Evolutionary conservation across 2,113 vertebrate species (phyloP).

Genomic region (Periophthalmus modestus): DNA sequence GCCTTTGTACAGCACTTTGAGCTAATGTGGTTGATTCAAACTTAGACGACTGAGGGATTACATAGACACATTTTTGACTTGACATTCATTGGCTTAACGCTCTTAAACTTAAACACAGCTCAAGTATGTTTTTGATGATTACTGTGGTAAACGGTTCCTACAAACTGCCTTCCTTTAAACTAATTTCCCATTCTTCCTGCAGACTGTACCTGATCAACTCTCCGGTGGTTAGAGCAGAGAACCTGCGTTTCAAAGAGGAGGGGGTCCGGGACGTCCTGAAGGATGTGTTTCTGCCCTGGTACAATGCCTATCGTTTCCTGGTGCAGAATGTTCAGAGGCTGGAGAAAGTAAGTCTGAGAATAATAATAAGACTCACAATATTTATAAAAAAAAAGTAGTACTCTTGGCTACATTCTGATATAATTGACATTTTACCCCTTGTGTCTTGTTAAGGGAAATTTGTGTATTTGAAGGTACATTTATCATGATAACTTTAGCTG

Average conservation of each 20-base stretch:
- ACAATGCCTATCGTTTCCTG: conserved; percentile 96
- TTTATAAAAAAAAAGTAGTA: not conserved
- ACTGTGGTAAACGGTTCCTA: too few relatives aligned
- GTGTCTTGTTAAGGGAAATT: too few relatives aligned
- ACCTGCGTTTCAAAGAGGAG: conserved; percentile 96
- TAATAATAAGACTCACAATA: not conserved
- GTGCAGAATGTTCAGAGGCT: conserved; percentile 90
- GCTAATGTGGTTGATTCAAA: too few relatives aligned
- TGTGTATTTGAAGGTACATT: too few relatives aligned
- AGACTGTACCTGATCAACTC: conserved; percentile 98
- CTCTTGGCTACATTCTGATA: not conserved
- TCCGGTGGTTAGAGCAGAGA: conserved; percentile 94
- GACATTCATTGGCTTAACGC: too few relatives aligned
- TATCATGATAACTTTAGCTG: too few relatives aligned
- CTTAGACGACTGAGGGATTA: too few relatives aligned
- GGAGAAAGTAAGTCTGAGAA: conserved; percentile 81
- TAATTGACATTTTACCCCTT: not conserved
- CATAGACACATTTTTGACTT: too few relatives aligned
- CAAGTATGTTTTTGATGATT: too few relatives aligned
- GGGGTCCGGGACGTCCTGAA: conserved; percentile 94
- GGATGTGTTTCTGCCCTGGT: conserved; percentile 98
- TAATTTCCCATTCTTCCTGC: not conserved
- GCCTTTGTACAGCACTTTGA: too few relatives aligned
- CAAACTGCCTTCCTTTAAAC: not conserved
- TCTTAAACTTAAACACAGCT: too few relatives aligned